Conservation (phyloP, 1,140 invertebrate genomes). For the Neodiprion pinetum region DNA sequence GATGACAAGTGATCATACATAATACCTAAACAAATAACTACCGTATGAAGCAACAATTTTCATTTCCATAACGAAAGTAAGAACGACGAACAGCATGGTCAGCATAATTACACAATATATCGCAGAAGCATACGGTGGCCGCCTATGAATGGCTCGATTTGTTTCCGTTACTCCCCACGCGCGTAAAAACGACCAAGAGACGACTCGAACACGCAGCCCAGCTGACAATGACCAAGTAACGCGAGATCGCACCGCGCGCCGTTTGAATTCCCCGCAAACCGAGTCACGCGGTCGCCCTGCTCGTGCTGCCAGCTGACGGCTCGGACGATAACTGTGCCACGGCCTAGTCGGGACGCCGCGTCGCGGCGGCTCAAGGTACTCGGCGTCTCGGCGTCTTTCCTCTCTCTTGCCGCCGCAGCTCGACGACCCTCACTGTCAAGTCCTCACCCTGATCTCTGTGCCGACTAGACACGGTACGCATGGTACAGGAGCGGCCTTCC, state of each 20-base stretch:
- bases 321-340: constrained; percentile 21
- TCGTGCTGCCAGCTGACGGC: constrained; percentile 56
- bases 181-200: not conserved
- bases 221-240: too few relatives aligned
- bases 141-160: not conserved
- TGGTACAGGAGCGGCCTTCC: too few relatives aligned
- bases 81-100: too few relatives aligned
- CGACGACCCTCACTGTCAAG: too few relatives aligned
- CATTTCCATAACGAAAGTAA: too few relatives aligned
- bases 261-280: constrained; percentile 1
- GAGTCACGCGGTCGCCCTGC: constrained; percentile 38
- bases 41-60: too few relatives aligned
- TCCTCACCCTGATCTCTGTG: too few relatives aligned
- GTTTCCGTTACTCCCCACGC: not conserved
- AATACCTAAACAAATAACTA: too few relatives aligned
- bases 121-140: not conserved
- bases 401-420: constrained; percentile 13
- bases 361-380: constrained; percentile 32
- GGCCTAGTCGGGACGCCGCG: constrained; percentile 38
- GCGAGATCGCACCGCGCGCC: not conserved
- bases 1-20: too few relatives aligned
- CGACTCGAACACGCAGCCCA: too few relatives aligned
- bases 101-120: not conserved
- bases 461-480: too few relatives aligned
- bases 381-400: constrained; percentile 10